Evolutionary conservation across 1,140 invertebrate genomes (phyloP), one percentile per base, ranked within the genome.

Genomic region (Leptopilina boulardi): DNA sequence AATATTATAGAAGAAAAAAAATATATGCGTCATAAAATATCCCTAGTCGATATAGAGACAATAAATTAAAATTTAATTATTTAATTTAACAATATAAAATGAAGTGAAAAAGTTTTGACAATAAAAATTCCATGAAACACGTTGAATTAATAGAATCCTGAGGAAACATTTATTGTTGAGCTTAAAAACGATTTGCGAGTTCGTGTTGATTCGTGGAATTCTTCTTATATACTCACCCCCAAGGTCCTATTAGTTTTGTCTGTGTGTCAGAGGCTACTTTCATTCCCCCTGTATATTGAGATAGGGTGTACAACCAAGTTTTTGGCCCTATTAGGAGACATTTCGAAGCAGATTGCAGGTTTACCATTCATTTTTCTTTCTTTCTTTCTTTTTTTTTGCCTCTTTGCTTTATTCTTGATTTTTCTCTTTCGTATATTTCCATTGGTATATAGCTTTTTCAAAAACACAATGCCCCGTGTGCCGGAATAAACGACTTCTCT

Each of bases 341-440:
- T 83, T 85, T 85, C 73, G 81, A 78, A 83, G 80, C 81, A 84
- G 79, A 87, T 86, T 86, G 86, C 82, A 84, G 77, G 82, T 87
- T 87, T 79, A 75, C 82, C 78, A 87, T 89, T 89, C 86, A 88
- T 71, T 77, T 72, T n/a, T n/a, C n/a, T n/a, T n/a, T n/a, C n/a
- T n/a, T n/a, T n/a, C n/a, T n/a, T n/a, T n/a, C n/a, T n/a, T n/a
- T n/a, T n/a, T n/a, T n/a, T 77, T 73, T 74, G 66, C 76, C 82
- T 85, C 84, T 87, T 86, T 87, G 34, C 86, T 89, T 82, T 81
- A 79, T 23, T 11, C 72, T 76, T 80, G 75, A 77, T 75, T 81
- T 84, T 86, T 83, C 80, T 81, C 78, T 80, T 38, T 80, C 73
- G 72, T 81, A 80, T n/a, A n/a, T 82, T 82, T 83, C 86, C 79